These are phyloP conservation scores for Volucella zonaria DNA, from an alignment of 2,888 invertebrate genomes.

Conservation along the genomic window DNA sequence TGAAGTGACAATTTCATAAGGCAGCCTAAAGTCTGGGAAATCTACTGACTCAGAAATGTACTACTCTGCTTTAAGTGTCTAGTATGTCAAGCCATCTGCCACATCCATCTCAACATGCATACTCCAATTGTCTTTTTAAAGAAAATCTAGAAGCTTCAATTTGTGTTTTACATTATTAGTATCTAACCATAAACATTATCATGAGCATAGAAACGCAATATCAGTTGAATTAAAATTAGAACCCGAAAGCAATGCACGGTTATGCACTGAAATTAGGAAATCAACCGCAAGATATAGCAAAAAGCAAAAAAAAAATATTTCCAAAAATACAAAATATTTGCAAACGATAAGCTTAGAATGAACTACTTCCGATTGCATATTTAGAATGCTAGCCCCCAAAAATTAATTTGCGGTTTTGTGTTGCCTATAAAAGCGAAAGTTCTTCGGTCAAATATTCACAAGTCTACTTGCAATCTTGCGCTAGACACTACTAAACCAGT, in stretches of 20 bases:
- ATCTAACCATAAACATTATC: too few species aligned
- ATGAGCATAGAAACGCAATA: too few species aligned
- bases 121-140: too few species aligned
- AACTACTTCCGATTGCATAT: background rate
- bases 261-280: background rate
- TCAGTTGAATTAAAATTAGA: background rate
- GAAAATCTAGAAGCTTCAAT: background rate
- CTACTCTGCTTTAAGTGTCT: too few species aligned
- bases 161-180: background rate
- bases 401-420: slow-evolving; percentile 20
- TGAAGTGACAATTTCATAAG: too few species aligned
- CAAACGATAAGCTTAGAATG: slow-evolving; percentile 8
- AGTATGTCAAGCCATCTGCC: too few species aligned
- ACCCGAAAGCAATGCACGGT: background rate
- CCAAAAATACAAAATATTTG: background rate
- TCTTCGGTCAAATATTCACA: background rate
- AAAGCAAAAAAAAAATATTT: background rate
- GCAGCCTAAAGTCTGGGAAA: too few species aligned
- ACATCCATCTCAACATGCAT: too few species aligned
- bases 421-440: slow-evolving; percentile 43
- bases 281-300: slow-evolving; percentile 16
- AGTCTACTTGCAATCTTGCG: slow-evolving; percentile 17
- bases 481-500: slow-evolving; percentile 7
- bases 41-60: too few species aligned
- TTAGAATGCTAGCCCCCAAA: background rate